A percentile compares a stretch with the other conserved stretches of the same genome.
phyloP scores from a whole-genome alignment of 2,888 invertebrate genomes.

The Hoplodrina ambigua region DNA sequence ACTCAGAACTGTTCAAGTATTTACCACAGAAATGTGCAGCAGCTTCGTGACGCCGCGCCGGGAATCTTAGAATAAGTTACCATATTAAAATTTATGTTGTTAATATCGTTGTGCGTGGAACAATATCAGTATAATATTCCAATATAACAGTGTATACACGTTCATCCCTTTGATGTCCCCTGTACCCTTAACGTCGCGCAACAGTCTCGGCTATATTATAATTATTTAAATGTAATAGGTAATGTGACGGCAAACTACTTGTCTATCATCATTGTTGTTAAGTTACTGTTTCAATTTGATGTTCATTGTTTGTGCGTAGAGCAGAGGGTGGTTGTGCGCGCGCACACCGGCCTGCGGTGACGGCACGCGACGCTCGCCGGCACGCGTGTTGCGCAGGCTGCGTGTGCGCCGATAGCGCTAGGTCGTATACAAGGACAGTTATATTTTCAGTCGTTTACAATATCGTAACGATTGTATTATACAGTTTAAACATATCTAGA shows the following conservation, averaged over 20 bases:
- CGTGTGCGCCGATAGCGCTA: slow-evolving; percentile 60
- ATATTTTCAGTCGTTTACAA: slow-evolving; percentile 61
- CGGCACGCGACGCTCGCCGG: slow-evolving; percentile 41
- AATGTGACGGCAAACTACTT: slow-evolving; percentile 56
- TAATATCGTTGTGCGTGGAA: slow-evolving; percentile 71
- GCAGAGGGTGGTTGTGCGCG: slow-evolving; percentile 69
- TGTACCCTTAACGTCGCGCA: slow-evolving; percentile 69
- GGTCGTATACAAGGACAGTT: slow-evolving; percentile 61
- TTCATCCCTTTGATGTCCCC: slow-evolving; percentile 57
- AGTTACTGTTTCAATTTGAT: slow-evolving; percentile 60
- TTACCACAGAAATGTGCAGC: slow-evolving; percentile 54
- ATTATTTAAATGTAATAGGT: slow-evolving; percentile 62
- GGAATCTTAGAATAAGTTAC: slow-evolving; percentile 75
- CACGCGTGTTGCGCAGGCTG: slow-evolving; percentile 32
- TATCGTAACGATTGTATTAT: slow-evolving; percentile 68
- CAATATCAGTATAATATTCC: slow-evolving; percentile 61
- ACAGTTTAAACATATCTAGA: slow-evolving; percentile 85
- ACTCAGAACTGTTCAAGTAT: slow-evolving; percentile 44
- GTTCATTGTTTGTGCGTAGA: slow-evolving; percentile 65
- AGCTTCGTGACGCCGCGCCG: slow-evolving; percentile 46
- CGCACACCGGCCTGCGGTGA: slow-evolving; percentile 5
- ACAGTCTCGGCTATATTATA: slow-evolving; percentile 79
- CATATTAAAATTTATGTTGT: slow-evolving; percentile 72
- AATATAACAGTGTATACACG: slow-evolving; percentile 56
- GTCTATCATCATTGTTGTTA: slow-evolving; percentile 56